Base-by-base conservation (phyloP, 2,797 vertebrate species). In the Dendrocincla tyrannina region DNA sequence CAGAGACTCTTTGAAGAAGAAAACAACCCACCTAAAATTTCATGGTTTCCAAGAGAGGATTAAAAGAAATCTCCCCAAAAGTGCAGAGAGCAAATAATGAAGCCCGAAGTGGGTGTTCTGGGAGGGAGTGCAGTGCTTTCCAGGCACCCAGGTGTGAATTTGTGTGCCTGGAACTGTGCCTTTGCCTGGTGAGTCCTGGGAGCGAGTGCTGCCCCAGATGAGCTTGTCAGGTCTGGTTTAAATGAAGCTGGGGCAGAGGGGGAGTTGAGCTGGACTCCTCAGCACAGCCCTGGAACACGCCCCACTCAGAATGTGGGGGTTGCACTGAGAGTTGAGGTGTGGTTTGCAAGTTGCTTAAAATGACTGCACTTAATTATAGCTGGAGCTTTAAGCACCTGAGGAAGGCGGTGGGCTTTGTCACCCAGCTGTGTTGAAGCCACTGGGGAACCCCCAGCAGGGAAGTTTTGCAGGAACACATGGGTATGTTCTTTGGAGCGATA, bases 211-310 rank as follows among this genome's bases (percentile, higher is more conserved):
- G 88, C 67, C n/a, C 5, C 75, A 41, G 78, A 49, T 56, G 69
- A 75, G 82, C 69, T 27, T 7, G 46, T 32, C 39, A 41, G 15
- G 30, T 28, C 73, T 62, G 62, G 59, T 19, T 84, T 67, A 60
- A 58, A 32, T 62, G 63, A 62, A 17, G 42, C 81, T 1, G 44
- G 77, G 66, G 70, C 53, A 55, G 64, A 19, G 17, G 47, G 52
- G 58, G 66, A 47, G 63, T 30, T 68, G 82, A 50, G 84, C 66
- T 52, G 67, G 28, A 30, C 23, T 53, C 50, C 20, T 60, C 88
- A 3, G 11, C 1, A 8, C 39, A 13, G 77, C 68, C 0, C 19
- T 39, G 64, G 30, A 47, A 14, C 3, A 0, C 0, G 2, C 52
- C 16, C 49, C 50, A 0, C 49, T 56, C 15, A 3, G 11, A 30